Evolutionary conservation across 2,113 vertebrate species (phyloP).

Genomic region (Noturus placidus): DNA sequence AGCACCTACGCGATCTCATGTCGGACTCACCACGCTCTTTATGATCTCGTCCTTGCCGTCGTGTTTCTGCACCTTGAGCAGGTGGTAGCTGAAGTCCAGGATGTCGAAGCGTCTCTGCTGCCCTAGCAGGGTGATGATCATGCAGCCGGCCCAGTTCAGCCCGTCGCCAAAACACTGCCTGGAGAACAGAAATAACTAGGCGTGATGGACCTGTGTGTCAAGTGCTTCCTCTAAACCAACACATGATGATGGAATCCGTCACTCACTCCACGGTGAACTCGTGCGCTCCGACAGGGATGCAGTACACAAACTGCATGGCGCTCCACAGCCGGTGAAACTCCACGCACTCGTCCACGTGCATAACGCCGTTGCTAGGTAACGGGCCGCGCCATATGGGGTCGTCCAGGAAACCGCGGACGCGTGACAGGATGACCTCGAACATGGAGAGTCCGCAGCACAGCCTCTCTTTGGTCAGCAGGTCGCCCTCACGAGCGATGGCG

Average conservation of each 20-base stretch:
- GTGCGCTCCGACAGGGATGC: slow-evolving; percentile 84
- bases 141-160: slow-evolving; percentile 88
- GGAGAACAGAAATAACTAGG: neutral
- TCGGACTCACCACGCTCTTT: slow-evolving; percentile 84
- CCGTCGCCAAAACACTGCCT: slow-evolving; percentile 88
- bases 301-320: slow-evolving; percentile 90
- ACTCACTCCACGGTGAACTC: slow-evolving; percentile 89
- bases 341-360: slow-evolving; percentile 88
- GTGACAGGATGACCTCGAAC: slow-evolving; percentile 84
- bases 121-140: slow-evolving; percentile 85
- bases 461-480: slow-evolving; percentile 85
- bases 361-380: slow-evolving; percentile 85
- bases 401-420: slow-evolving; percentile 81
- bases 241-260: neutral
- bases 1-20: no score
- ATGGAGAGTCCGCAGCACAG: slow-evolving; percentile 88
- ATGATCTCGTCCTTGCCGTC: slow-evolving; percentile 88
- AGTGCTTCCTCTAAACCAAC: neutral
- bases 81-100: slow-evolving; percentile 87
- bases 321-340: slow-evolving; percentile 89
- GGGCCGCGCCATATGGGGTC: slow-evolving; percentile 86
- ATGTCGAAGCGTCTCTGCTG: slow-evolving; percentile 86
- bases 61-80: slow-evolving; percentile 86
- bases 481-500: slow-evolving; percentile 83
- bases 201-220: neutral